Evolutionary conservation across 1,140 invertebrate genomes (phyloP), one percentile per base, ranked within the genome.

Genomic region (Metaphire vulgaris): DNA sequence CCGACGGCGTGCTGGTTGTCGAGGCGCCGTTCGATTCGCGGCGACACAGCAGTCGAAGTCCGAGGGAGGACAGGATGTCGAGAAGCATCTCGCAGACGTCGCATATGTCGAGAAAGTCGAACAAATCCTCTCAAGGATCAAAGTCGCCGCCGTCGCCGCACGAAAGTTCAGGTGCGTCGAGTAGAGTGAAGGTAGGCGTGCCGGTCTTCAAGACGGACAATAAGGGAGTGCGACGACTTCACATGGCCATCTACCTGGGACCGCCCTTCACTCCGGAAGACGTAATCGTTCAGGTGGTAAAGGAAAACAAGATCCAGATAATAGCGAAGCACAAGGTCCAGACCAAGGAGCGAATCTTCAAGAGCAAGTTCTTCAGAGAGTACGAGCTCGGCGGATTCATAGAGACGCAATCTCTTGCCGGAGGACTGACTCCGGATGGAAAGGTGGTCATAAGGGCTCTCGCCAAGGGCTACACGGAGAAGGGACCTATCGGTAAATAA

Each of bases 191-290:
- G n/a, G 69, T 71, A 0, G 69, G 69, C 33, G 69, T 71, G 26
- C 69, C 69, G 6, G 33, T 71, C 32, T 71, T 71, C 32, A 71
- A 33, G 33, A n/a, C n/a, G n/a, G 69, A 71, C 33, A 33, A 71
- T 32, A 33, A 21, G 28, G 26, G 6, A n/a, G 69, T 32, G n/a
- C 31, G 69, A 32, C 31, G 69, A 32, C 31, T 71, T 29, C 33
- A 71, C 32, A 29, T 71, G 12, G 33, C 69, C 6, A n/a, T 71
- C 30, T n/a, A 71, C 15, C 31, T 71, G 26, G 69, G 69, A 71
- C 6, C 28, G 26, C 30, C 31, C 26, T 71, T 71, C 32, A n/a
- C 28, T 6, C 31, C n/a, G 26, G 33, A 71, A 30, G 69, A 71
- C 33, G 69, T 71, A 14, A 33, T 71, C 32, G 69, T 71, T 30